Conservation (phyloP, 2,888 invertebrate genomes). For the Carcina quercana region DNA sequence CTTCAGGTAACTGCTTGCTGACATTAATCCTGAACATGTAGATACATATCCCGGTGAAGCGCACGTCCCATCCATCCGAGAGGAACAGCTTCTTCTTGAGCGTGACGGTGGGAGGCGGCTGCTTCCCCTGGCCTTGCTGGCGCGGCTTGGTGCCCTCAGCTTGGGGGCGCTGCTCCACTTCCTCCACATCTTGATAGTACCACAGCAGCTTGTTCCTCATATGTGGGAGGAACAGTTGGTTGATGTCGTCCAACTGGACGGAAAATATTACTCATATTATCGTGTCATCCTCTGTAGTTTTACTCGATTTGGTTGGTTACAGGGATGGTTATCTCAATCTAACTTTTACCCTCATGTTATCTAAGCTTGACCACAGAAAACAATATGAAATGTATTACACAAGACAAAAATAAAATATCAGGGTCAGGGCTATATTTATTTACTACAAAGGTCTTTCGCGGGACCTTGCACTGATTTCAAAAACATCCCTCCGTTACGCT, state of each 20-base stretch:
- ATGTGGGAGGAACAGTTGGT: conserved; percentile 88
- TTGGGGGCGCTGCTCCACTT: conserved; percentile 73
- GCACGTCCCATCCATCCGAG: conserved; percentile 88
- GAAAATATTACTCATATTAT: too few relatives aligned
- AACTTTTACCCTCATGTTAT: too few relatives aligned
- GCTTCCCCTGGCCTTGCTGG: conserved; percentile 63
- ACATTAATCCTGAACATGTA: conserved; percentile 90
- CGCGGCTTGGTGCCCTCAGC: conserved; percentile 57
- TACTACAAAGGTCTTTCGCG: too few relatives aligned
- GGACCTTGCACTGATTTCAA: too few relatives aligned
- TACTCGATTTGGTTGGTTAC: too few relatives aligned
- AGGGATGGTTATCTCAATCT: too few relatives aligned
- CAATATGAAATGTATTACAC: too few relatives aligned
- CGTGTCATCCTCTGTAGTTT: too few relatives aligned
- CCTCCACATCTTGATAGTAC: conserved; percentile 92
- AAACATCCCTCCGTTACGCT: too few relatives aligned
- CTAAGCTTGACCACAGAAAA: too few relatives aligned
- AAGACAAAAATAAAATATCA: too few relatives aligned
- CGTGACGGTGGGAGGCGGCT: conserved; percentile 50
- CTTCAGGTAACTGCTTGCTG: conserved; percentile 90
- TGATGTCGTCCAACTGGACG: conserved; percentile 89
- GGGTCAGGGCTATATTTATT: too few relatives aligned
- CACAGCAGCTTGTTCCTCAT: conserved; percentile 89
- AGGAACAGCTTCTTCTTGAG: conserved; percentile 86
- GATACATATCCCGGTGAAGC: conserved; percentile 87